phyloP scores from a whole-genome alignment of 2,888 invertebrate genomes.

The Tipula helvola region DNA sequence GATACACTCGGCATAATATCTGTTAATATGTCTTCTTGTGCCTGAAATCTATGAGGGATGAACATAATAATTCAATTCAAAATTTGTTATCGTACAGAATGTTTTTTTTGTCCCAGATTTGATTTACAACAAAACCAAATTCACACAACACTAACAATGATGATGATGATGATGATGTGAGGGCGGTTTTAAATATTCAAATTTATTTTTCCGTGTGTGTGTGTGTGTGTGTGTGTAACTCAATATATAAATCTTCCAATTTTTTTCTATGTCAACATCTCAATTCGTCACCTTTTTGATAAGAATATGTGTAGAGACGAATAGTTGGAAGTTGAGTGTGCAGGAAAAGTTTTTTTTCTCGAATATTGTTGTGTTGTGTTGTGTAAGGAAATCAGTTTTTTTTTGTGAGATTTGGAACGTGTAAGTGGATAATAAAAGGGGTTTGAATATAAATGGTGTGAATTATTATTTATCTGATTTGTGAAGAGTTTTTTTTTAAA shows the following conservation, averaged over 20 bases:
- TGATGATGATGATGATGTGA: neutral
- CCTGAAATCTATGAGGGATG: neutral
- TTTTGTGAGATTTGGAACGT: neutral
- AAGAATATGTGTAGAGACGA: neutral
- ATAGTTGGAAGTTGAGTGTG: neutral
- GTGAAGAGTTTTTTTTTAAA: neutral
- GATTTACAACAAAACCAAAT: neutral
- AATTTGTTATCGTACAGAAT: neutral
- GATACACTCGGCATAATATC: neutral
- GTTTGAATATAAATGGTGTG: neutral
- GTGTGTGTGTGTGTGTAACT: too few relatives aligned
- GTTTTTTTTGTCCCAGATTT: neutral
- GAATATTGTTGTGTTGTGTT: neutral
- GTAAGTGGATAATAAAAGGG: neutral
- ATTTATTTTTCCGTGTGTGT: neutral
- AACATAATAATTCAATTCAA: neutral
- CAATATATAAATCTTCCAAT: neutral
- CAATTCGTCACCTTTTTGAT: neutral
- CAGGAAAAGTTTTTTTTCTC: neutral
- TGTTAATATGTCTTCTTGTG: neutral
- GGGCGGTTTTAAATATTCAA: neutral
- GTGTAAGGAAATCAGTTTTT: neutral
- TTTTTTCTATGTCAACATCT: neutral
- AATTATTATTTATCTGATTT: neutral
- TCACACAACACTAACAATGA: neutral